Evolutionary conservation across 2,113 vertebrate species (phyloP), one percentile per base, ranked within the genome.

Genomic region (Psilopsiagon aurifrons): DNA sequence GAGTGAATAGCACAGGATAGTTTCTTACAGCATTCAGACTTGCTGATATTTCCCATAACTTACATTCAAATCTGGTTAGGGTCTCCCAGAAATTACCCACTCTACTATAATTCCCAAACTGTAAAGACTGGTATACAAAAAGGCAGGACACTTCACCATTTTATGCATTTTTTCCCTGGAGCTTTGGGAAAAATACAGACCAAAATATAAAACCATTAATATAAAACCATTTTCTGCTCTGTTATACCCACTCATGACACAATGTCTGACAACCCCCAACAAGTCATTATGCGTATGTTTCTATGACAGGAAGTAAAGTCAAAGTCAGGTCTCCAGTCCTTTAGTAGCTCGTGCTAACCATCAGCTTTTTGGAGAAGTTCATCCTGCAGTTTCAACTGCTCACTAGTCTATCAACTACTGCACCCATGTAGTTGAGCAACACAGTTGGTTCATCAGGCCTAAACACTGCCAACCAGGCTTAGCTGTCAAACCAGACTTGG

Each of bases 161-260:
- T 17, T 60, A 57, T 28, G 7, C 8, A 37, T 52, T 75, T 78
- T 59, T 47, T 20, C 33, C 52, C 47, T 66, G 17, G 7, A 22
- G 17, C 8, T 92, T 44, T 59, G 49, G 33, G 44, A 57, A 91
- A 94, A 93, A 88, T 18, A 73, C 11, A 91, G 49, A 62, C 29
- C 29, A 67, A 87, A 87, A 84, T 17, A 84, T 8, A 20, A 85
- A 88, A 57, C 35, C 17, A 43, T 33, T 82, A 87, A 84, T 19
- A 82, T 8, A 17, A 85, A 90, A 57, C 33, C 13, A 47, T 33
- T 57, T 52, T 91, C 67, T 59, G 19, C 43, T 24, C 43, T 28
- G 9, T 51, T 41, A 27, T 14, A 44, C 29, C 67, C 11, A 9
- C 33, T 88, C 18, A 43, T 29, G 23, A 51, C n/a, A 43, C 23